Evolutionary conservation across 1,140 invertebrate species (phyloP).

Genomic region (Sarcophaga peregrina): DNA sequence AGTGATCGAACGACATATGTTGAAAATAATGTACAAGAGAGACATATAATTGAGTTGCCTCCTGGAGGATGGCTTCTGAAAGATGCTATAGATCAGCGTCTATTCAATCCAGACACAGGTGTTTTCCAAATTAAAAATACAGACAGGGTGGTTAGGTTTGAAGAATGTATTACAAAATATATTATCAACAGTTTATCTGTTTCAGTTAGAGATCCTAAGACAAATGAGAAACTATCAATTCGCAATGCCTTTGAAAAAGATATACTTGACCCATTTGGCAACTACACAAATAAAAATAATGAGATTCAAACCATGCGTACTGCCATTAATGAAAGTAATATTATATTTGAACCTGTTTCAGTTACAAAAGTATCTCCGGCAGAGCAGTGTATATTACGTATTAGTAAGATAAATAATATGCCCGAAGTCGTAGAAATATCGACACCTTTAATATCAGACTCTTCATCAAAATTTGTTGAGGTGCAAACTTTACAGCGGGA

Average conservation of each 20-base stretch:
- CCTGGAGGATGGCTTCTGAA: slow-evolving; percentile 82
- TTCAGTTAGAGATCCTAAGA: slow-evolving; percentile 79
- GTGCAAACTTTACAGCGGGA: slow-evolving; percentile 68
- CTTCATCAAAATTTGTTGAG: slow-evolving; percentile 59
- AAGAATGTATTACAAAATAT: slow-evolving; percentile 86
- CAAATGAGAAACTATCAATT: slow-evolving; percentile 77
- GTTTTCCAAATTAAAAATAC: slow-evolving; percentile 89
- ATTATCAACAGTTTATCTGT: slow-evolving; percentile 87
- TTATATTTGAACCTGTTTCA: slow-evolving; percentile 71
- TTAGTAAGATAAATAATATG: slow-evolving; percentile 64
- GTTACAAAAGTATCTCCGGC: slow-evolving; percentile 68
- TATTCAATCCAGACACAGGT: slow-evolving; percentile 85
- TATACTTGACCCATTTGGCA: slow-evolving; percentile 81
- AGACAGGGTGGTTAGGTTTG: slow-evolving; percentile 84
- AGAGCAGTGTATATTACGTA: slow-evolving; percentile 60
- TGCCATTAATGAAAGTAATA: slow-evolving; percentile 77
- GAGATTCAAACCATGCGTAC: slow-evolving; percentile 78
- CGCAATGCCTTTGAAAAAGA: slow-evolving; percentile 81
- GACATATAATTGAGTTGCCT: slow-evolving; percentile 77
- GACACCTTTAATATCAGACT: slow-evolving; percentile 66
- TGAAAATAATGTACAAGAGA: slow-evolving; percentile 58
- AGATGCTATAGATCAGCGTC: slow-evolving; percentile 79
- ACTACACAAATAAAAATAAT: slow-evolving; percentile 73
- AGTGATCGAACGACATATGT: slow-evolving; percentile 63
- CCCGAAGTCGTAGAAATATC: slow-evolving; percentile 77